Conservation (phyloP, 2,888 invertebrate species). For the Nysson spinosus region DNA sequence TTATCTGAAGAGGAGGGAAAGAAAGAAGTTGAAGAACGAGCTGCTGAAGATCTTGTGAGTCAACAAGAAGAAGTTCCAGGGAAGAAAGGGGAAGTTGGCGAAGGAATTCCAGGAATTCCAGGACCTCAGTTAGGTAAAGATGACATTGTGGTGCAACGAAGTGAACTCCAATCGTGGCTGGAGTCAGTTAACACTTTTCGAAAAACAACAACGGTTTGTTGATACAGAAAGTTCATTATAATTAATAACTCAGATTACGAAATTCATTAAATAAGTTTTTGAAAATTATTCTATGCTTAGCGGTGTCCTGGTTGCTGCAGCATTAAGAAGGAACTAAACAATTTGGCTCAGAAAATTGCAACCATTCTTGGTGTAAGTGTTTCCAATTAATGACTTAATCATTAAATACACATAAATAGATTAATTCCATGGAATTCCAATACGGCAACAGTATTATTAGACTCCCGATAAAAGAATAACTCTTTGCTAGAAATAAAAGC, state of each 20-base stretch:
- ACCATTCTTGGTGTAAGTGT: constrained; percentile 41
- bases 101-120: background rate
- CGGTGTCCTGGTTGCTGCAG: constrained; percentile 42
- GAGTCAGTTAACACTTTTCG: constrained; percentile 31
- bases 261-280: background rate
- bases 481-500: too few relatives aligned
- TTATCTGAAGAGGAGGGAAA: background rate
- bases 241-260: background rate
- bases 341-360: constrained; percentile 40
- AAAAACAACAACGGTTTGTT: constrained; percentile 29
- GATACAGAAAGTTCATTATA: background rate
- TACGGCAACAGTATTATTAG: too few relatives aligned
- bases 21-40: background rate
- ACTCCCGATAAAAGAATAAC: too few relatives aligned
- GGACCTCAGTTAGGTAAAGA: constrained; percentile 5
- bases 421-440: too few relatives aligned
- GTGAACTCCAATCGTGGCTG: constrained; percentile 46
- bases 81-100: background rate
- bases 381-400: too few relatives aligned
- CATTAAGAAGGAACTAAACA: constrained; percentile 33
- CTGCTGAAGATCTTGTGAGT: constrained; percentile 2
- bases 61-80: too few relatives aligned
- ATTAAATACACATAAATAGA: too few relatives aligned
- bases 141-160: constrained; percentile 28
- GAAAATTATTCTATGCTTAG: constrained; percentile 28